Evolutionary conservation across 2,888 invertebrate genomes (phyloP).

Genomic region (Chymomyza amoena): DNA sequence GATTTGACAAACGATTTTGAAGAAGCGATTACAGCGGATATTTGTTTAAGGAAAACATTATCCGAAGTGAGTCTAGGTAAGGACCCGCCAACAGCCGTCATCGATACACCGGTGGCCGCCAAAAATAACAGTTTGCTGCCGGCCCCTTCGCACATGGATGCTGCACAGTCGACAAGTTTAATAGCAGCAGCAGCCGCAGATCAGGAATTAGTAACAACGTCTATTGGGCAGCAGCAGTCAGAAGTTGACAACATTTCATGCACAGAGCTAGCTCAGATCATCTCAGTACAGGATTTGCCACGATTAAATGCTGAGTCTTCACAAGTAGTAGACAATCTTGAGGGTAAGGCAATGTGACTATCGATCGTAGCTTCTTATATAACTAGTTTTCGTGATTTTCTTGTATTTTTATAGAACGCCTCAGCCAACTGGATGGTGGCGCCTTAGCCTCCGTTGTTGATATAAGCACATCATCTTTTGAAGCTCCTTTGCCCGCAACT

Average conservation of each 20-base stretch:
- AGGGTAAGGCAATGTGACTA: slow-evolving; percentile 54
- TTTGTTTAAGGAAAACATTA: slow-evolving; percentile 74
- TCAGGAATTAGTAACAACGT: slow-evolving; percentile 11
- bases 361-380: neutral
- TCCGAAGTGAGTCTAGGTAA: slow-evolving; percentile 61
- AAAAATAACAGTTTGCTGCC: neutral
- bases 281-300: slow-evolving; percentile 58
- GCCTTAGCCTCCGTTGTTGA: slow-evolving; percentile 53
- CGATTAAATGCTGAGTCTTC: slow-evolving; percentile 64
- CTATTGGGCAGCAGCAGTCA: slow-evolving; percentile 13
- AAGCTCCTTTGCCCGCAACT: slow-evolving; percentile 23
- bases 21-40: slow-evolving; percentile 75
- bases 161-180: slow-evolving; percentile 37
- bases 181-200: slow-evolving; percentile 20
- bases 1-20: slow-evolving; percentile 71
- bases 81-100: slow-evolving; percentile 24
- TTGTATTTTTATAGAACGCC: slow-evolving; percentile 60
- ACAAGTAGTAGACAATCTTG: slow-evolving; percentile 71
- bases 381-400: neutral
- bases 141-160: neutral
- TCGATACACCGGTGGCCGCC: slow-evolving; percentile 7
- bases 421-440: slow-evolving; percentile 75
- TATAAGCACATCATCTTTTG: slow-evolving; percentile 17
- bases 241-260: neutral
- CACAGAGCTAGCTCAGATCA: slow-evolving; percentile 30